Percentiles rank a stretch among this genome's conserved stretches.
Conservation (phyloP, 2,113 vertebrate genomes). For the Fregata magnificens region DNA sequence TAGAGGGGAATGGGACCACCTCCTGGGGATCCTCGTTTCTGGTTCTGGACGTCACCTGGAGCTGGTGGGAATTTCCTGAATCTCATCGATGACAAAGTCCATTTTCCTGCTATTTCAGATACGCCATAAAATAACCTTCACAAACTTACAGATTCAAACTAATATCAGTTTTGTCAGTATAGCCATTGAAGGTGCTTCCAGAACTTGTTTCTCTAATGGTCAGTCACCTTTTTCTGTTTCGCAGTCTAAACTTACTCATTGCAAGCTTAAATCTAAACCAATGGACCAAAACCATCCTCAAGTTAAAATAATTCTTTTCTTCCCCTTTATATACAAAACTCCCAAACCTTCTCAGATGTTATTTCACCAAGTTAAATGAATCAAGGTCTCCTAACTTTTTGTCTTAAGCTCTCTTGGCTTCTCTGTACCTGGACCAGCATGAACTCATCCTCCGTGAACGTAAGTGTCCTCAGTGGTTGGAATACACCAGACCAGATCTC, state of each 20-base stretch:
- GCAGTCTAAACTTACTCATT: neutral
- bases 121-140: neutral
- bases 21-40: neutral
- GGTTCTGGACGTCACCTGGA: neutral
- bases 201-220: neutral
- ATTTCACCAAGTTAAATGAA: neutral
- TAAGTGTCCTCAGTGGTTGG: neutral
- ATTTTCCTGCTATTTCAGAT: neutral
- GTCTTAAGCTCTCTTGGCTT: neutral
- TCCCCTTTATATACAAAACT: neutral
- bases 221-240: neutral
- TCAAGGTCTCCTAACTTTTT: neutral
- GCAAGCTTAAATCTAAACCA: neutral
- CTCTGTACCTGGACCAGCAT: neutral
- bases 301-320: neutral
- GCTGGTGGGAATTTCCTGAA: neutral
- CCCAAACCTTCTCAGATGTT: neutral
- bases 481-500: neutral
- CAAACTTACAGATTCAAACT: neutral
- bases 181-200: neutral
- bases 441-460: neutral
- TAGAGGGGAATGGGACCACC: neutral
- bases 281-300: neutral
- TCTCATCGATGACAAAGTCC: neutral
- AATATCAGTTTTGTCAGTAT: neutral